Evolutionary conservation across 2,113 vertebrate genomes (phyloP), one percentile per base, ranked within the genome.

Genomic region (Triplophysa siluroides): DNA sequence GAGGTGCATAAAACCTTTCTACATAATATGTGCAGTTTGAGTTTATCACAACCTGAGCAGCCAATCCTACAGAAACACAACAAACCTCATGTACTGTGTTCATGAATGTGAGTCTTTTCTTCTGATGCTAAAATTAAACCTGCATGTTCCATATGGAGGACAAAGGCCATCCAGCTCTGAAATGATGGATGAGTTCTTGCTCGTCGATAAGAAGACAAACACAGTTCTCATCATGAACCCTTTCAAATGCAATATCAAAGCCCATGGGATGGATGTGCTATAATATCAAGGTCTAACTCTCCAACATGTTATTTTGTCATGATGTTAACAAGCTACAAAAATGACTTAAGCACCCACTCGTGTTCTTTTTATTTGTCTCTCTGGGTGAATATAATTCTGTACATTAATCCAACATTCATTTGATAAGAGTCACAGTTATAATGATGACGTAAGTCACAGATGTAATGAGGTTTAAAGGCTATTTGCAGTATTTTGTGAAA

Each of bases 41-140:
- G 33, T 38, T 21, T 56, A 33, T 24, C 26, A 33, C 50, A 71
- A 19, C 50, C 52, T 47, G 13, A 56, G 26, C 26, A 56, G 24
- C 9, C 13, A 72, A 13, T 73, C 29, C 67, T 75, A 66, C 80
- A 26, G 52, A 73, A 80, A 72, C 64, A 66, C 38, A 67, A 74
- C 75, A 67, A n/a, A 78, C 12, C 33, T 43, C 45, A 47, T 80
- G 47, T 61, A 4, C 45, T 11, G 52, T 33, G 68, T 60, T 63
- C 58, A 24, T 80, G 29, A 58, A 65, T 24, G 33, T 18, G 72
- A 66, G 41, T 70, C 26, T 21, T 66, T 67, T 80, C 50, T 65
- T 21, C 50, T 19, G 64, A 67, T 75, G n/a, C 58, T 24, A 78
- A 83, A 81, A 83, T 71, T 6, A 83, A 80, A 24, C 61, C 67